Conservation (phyloP, 2,888 invertebrate species). For the Meiosimyza platycephala region DNA sequence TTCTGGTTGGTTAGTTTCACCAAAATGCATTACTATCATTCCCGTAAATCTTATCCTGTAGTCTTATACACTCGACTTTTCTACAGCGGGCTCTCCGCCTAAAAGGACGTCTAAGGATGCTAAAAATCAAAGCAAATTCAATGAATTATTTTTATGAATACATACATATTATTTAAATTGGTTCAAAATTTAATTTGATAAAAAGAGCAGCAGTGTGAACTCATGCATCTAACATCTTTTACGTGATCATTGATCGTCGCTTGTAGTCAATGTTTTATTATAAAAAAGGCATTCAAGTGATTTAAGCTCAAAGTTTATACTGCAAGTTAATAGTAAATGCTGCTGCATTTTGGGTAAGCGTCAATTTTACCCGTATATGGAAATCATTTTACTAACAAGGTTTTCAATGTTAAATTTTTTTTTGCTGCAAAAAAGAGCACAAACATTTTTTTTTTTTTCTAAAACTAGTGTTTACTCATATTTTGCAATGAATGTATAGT, state of each 20-base stretch:
- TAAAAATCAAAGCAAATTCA: too few relatives aligned
- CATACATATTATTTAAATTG: too few relatives aligned
- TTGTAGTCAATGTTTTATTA: not conserved
- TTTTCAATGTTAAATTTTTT: constrained; percentile 37
- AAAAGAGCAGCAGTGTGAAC: not conserved
- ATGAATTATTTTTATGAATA: too few relatives aligned
- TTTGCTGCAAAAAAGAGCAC: constrained; percentile 22
- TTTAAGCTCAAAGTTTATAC: not conserved
- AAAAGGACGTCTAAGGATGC: too few relatives aligned
- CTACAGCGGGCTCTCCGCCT: too few relatives aligned
- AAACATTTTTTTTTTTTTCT: constrained; percentile 26
- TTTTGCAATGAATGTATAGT: constrained; percentile 42
- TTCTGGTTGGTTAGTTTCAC: too few relatives aligned
- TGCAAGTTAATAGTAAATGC: not conserved
- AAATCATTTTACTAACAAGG: constrained; percentile 57
- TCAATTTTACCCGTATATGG: constrained; percentile 62
- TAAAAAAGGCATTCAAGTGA: not conserved
- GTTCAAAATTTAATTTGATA: too few relatives aligned
- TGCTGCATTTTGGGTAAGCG: constrained; percentile 44
- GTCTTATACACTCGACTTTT: too few relatives aligned
- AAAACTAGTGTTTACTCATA: constrained; percentile 35
- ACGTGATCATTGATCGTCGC: not conserved
- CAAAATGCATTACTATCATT: too few relatives aligned
- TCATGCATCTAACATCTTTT: not conserved
- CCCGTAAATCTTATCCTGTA: too few relatives aligned